A percentile compares a stretch with the other conserved stretches of the same genome.
Evolutionary conservation across 1,140 invertebrate genomes (phyloP).

Genomic region (Rhagoletis zephyria): DNA sequence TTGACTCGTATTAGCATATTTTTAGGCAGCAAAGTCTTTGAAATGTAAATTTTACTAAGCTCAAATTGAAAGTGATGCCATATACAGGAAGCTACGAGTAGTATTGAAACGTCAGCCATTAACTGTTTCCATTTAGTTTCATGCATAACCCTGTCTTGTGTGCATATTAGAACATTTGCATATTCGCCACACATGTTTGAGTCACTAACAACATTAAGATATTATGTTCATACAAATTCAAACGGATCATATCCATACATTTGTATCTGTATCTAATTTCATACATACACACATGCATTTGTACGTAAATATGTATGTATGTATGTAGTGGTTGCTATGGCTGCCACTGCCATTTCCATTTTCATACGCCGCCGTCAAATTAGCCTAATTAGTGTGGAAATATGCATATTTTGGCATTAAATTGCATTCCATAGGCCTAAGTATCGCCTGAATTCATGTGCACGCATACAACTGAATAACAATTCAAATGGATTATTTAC

Average conservation of each 20-base stretch:
- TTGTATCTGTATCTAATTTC: no score
- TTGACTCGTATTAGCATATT: no score
- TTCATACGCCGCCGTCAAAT: not conserved
- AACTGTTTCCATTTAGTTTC: not conserved
- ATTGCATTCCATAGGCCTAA: not conserved
- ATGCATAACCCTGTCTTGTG: not conserved
- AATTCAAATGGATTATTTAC: constrained; percentile 4
- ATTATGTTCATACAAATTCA: not conserved
- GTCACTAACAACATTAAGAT: not conserved
- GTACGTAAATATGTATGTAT: no score
- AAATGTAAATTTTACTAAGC: not conserved
- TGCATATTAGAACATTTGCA: not conserved
- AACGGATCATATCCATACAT: not conserved
- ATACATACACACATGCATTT: not conserved
- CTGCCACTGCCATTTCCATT: not conserved
- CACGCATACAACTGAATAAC: not conserved
- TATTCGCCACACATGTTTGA: constrained; percentile 9
- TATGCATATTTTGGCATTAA: constrained; percentile 46
- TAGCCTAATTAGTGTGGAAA: constrained; percentile 30
- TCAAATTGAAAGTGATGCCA: not conserved
- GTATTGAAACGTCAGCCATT: not conserved
- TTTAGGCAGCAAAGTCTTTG: not conserved
- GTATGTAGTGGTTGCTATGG: not conserved
- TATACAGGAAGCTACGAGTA: not conserved
- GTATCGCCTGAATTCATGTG: not conserved